Conservation (phyloP, 2,113 vertebrate genomes). For the Galemys pyrenaicus region DNA sequence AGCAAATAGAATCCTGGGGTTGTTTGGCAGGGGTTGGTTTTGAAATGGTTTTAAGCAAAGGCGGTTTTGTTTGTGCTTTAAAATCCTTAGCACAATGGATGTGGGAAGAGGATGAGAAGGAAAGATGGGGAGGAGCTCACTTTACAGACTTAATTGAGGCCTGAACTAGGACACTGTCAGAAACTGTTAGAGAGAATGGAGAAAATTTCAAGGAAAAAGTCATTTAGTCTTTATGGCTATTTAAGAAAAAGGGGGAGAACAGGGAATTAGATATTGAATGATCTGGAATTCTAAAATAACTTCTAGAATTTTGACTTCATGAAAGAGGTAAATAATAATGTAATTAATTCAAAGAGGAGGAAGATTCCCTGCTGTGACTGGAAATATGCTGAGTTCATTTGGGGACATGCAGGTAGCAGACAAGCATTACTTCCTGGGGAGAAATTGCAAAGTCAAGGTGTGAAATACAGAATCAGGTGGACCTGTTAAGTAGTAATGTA, state of each 20-base stretch:
- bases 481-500: slow-evolving; percentile 80
- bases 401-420: background rate
- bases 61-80: background rate
- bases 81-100: background rate
- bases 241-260: background rate
- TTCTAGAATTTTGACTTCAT: background rate
- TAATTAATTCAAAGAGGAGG: background rate
- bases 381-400: background rate
- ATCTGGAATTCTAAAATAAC: background rate
- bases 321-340: background rate
- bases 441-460: slow-evolving; percentile 57
- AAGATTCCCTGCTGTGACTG: background rate
- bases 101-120: background rate
- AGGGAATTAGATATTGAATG: background rate
- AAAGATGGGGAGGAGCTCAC: background rate
- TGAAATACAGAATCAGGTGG: slow-evolving; percentile 75
- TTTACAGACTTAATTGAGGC: background rate
- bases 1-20: background rate
- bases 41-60: background rate
- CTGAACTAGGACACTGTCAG: background rate
- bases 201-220: background rate
- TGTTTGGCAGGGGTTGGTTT: accelerated
- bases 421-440: slow-evolving; percentile 54
- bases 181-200: background rate
- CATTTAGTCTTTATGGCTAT: background rate